Conservation (phyloP, 2,113 vertebrate species). For the Bubo bubo region DNA sequence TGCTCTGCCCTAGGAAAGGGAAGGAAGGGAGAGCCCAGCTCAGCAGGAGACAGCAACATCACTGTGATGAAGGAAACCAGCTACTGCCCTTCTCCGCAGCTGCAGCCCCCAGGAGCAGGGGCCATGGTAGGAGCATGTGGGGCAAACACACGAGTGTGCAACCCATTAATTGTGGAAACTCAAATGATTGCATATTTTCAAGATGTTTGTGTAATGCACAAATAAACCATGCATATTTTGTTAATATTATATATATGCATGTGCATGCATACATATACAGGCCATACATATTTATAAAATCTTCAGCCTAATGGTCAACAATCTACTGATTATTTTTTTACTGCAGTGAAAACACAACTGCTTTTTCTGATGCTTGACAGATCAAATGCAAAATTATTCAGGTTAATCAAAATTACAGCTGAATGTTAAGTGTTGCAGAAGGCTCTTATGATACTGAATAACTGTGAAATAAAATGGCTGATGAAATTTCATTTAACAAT, state of each 20-base stretch:
- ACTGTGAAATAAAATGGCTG: constrained; percentile 9
- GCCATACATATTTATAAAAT: background rate
- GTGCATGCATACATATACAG: background rate
- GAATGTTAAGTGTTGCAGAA: background rate
- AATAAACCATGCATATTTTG: background rate
- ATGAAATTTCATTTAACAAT: constrained; percentile 22
- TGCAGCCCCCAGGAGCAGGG: background rate
- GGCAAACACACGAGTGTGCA: rapidly evolving
- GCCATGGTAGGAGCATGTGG: background rate
- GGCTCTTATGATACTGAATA: background rate
- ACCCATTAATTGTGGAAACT: background rate
- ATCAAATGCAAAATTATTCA: constrained; percentile 45
- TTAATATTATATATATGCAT: rapidly evolving
- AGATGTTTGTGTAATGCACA: background rate
- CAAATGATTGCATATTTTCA: background rate
- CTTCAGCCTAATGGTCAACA: background rate
- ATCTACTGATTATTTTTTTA: background rate
- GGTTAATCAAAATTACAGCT: constrained; percentile 35
- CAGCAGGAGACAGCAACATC: rapidly evolving
- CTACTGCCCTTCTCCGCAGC: rapidly evolving
- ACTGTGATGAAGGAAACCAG: rapidly evolving
- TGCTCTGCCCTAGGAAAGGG: background rate
- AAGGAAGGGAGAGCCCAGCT: background rate
- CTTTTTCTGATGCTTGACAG: background rate
- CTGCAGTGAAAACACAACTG: background rate